Conservation (phyloP, 1,140 invertebrate species). For the Drosophila dunni region DNA sequence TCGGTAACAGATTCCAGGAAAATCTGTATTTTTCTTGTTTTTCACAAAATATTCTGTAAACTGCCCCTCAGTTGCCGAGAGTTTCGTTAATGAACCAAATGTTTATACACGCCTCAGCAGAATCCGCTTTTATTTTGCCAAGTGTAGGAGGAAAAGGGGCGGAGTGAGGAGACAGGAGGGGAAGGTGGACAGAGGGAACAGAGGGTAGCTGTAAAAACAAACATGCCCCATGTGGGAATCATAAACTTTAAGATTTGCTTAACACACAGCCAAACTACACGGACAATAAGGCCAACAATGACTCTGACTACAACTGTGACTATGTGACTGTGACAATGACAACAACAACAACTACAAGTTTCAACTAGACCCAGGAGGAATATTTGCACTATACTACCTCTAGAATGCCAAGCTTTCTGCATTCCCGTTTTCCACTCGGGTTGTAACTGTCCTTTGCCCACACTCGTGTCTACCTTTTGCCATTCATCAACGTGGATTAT, state of each 20-base stretch:
- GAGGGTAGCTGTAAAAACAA: background rate
- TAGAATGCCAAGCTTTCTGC: background rate
- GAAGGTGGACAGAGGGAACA: no score
- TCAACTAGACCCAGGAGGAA: slow-evolving; percentile 13
- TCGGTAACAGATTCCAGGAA: background rate
- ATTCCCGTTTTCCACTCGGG: background rate
- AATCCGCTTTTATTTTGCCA: background rate
- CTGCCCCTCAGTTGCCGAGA: background rate
- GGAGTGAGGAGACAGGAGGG: background rate
- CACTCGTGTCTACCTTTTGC: slow-evolving; percentile 21
- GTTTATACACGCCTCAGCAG: background rate
- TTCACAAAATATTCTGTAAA: slow-evolving; percentile 4
- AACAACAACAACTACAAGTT: slow-evolving; percentile 7
- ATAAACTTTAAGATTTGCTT: slow-evolving; percentile 31
- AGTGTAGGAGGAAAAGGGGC: no score
- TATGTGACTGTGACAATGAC: background rate
- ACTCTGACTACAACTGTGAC: background rate
- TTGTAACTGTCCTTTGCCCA: slow-evolving; percentile 19
- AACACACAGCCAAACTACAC: slow-evolving; percentile 1
- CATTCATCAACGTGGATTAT: slow-evolving; percentile 79
- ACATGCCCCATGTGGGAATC: slow-evolving; percentile 17
- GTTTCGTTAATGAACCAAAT: slow-evolving; percentile 11
- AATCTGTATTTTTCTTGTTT: slow-evolving; percentile 1
- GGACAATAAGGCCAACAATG: background rate
- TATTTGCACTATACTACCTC: background rate